Base-by-base conservation (phyloP, 2,113 vertebrate genomes). In the Phoxinus phoxinus region DNA sequence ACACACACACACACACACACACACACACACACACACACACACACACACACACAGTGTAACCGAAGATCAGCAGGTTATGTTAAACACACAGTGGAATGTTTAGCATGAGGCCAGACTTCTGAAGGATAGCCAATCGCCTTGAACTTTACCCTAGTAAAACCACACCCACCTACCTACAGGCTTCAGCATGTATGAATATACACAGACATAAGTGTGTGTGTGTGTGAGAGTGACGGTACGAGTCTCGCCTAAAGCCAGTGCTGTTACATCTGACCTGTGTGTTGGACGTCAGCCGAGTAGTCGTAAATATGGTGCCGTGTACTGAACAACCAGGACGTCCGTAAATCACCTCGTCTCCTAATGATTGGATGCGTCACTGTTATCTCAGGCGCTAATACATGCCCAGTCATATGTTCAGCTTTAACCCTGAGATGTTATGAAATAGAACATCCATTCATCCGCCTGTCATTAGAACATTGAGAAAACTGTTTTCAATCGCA, bases 291-390 rank as follows among this genome's bases (percentile, higher is more conserved):
- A 83, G 83, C 84, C 51, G 23, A 76, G 51, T 13, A 85, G 86
- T 79, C 85, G 85, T 73, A 51, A 61, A 81, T 77, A 75, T 65
- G 65, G 35, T 88, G 53, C 84, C 90, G 87, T 87, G 88, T 89
- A 63, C 61, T 27, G 17, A 77, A 19, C 13, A 3, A 8, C 41
- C 32, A 17, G 7, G 63, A 46, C 1, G n/a, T 13, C 4, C 13
- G n/a, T 80, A 63, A 80, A 46, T 80, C 58, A 80, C 30, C 56
- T 44, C 2, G 23, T 11, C n/a, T 80, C 48, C 30, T 23, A 35
- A 35, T 35, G 12, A 35, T 76, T 56, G 46, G 30, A 35, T 21
- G 48, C 27, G 7, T 35, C 30, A 58, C 75, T 7, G 23, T 80
- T 19, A 63, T 61, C 56, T 79, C 56, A 58, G 32, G 1, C 27